Evolutionary conservation across 2,888 invertebrate genomes (phyloP).

Genomic region (Orchestes rusci): DNA sequence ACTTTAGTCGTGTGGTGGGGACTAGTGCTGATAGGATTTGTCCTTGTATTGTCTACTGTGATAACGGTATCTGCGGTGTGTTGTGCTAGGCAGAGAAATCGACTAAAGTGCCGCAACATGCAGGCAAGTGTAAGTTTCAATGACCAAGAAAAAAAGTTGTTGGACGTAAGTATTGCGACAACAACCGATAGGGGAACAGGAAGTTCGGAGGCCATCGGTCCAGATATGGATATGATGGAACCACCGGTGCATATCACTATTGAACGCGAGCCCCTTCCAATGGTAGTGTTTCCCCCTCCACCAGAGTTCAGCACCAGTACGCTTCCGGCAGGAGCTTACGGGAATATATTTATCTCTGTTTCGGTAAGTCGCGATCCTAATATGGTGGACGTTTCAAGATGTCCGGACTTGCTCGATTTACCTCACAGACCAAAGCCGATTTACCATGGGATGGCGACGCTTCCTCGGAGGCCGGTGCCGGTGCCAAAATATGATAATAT

Average conservation of each 20-base stretch:
- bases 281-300: constrained; percentile 47
- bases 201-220: constrained; percentile 49
- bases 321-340: constrained; percentile 52
- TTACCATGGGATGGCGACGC: constrained; percentile 44
- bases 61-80: constrained; percentile 55
- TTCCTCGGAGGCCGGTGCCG: constrained; percentile 41
- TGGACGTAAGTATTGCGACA: constrained; percentile 72
- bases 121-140: constrained; percentile 77
- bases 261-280: constrained; percentile 44
- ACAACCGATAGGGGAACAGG: constrained; percentile 57
- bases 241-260: constrained; percentile 48
- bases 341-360: constrained; percentile 81
- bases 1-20: constrained; percentile 61
- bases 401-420: constrained; percentile 73
- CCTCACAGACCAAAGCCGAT: constrained; percentile 49
- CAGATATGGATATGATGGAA: constrained; percentile 50
- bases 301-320: constrained; percentile 53
- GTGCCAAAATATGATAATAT: constrained; percentile 72
- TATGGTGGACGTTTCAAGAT: constrained; percentile 58
- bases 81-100: constrained; percentile 49
- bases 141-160: constrained; percentile 80
- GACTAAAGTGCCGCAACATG: constrained; percentile 58
- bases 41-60: constrained; percentile 51
- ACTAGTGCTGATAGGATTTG: constrained; percentile 63
- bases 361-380: constrained; percentile 67